Evolutionary conservation across 2,888 invertebrate genomes (phyloP).

Genomic region (Tinea semifulvella): DNA sequence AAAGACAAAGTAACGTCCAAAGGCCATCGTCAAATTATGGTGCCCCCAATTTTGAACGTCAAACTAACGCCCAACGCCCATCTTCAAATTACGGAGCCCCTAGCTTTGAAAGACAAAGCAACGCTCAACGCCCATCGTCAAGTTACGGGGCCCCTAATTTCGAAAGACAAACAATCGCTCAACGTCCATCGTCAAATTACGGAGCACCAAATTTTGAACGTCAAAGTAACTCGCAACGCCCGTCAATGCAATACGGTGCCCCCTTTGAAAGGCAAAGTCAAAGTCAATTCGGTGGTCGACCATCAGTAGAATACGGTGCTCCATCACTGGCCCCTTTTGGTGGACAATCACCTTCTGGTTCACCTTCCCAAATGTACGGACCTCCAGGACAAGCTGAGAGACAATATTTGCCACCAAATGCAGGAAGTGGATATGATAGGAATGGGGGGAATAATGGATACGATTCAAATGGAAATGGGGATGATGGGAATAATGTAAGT

Average conservation of each 20-base stretch:
- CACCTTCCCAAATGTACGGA: conserved; percentile 23
- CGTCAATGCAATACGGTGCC: conserved; percentile 22
- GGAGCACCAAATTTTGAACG: conserved; percentile 36
- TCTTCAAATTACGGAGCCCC: conserved; percentile 24
- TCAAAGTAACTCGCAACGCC: not conserved
- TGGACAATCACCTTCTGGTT: not conserved
- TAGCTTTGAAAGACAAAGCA: not conserved
- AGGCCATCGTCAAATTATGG: conserved; percentile 24
- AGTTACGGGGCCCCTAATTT: conserved; percentile 24
- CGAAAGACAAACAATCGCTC: too few relatives aligned
- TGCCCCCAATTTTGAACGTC: conserved; percentile 12
- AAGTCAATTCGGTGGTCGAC: not conserved
- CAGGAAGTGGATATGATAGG: conserved; percentile 20
- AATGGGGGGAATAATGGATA: conserved; percentile 2
- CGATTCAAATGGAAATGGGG: conserved; percentile 29
- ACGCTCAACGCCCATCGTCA: conserved; percentile 14
- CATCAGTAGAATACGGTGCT: conserved; percentile 23
- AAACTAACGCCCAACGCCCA: not conserved
- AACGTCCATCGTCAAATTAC: conserved; percentile 44
- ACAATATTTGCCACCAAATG: conserved; percentile 47
- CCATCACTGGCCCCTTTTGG: conserved; percentile 20
- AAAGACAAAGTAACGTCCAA: not conserved
- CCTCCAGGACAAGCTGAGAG: conserved; percentile 29
- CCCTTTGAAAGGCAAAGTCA: conserved; percentile 13
- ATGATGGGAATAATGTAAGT: conserved; percentile 36